Evolutionary conservation across 2,113 vertebrate species (phyloP), one percentile per base, ranked within the genome.

Genomic region (Oophaga pumilio): DNA sequence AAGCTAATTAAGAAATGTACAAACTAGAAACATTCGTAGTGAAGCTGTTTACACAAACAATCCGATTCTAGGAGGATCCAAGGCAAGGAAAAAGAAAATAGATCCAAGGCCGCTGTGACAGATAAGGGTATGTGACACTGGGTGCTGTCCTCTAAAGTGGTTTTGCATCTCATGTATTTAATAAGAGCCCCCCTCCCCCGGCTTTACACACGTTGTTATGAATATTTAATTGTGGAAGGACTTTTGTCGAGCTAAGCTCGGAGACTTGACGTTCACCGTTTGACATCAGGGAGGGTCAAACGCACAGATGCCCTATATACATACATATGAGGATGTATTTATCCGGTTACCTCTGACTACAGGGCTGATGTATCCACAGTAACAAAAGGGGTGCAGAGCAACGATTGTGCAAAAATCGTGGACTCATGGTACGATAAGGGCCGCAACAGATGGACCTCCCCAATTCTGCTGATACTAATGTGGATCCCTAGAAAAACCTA

Each of bases 81-180:
- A 22, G 20, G 6, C 13, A 56, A 77, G 11, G 11, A 8, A 64
- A 17, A n/a, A n/a, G n/a, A 33, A 49, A 62, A 22, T 43, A 43
- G 33, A 43, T 43, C 18, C 24, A 81, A 62, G 78, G 15, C 78
- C 18, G 59, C 59, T 18, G 71, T 74, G 78, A 81, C 78, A 60
- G 59, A 43, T 33, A 43, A 62, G 78, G 26, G 28, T 60, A 81
- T n/a, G 26, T 43, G 77, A 86, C 89, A 80, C 26, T 13, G 88
- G 89, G 85, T 83, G 66, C 81, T 88, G 89, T 89, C 88, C 90
- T 90, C 90, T 83, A 15, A 92, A 94, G 91, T 93, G 91, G 91
- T 93, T 92, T 89, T 86, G 26, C 90, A 91, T 91, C 90, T 90
- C 90, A 89, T 91, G 94, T 91, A 94, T 94, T 93, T 94, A 94